phyloP scores from a whole-genome alignment of 92 coral and sea anemone genomes.

The Isaurus tuberculatus region DNA sequence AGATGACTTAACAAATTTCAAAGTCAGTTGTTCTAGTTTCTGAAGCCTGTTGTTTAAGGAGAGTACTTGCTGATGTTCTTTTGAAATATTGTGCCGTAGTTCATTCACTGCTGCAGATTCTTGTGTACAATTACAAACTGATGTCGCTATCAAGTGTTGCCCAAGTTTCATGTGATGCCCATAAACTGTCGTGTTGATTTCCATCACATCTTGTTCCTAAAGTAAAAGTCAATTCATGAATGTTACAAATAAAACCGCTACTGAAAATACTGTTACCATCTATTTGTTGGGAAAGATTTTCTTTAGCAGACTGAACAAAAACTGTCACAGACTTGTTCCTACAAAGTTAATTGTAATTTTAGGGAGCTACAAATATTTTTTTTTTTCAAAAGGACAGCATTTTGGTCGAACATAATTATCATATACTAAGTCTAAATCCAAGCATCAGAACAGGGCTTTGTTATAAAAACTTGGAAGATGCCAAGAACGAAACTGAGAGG shows the following conservation, averaged over 20 bases:
- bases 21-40: slow-evolving; percentile 16
- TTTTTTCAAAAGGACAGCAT: too few relatives aligned
- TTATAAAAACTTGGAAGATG: too few relatives aligned
- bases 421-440: too few relatives aligned
- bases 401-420: too few relatives aligned
- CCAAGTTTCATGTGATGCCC: slow-evolving; percentile 17
- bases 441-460: too few relatives aligned
- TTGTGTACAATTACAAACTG: slow-evolving; percentile 35
- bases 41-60: slow-evolving; percentile 4
- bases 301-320: too few relatives aligned
- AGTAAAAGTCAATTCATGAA: not conserved
- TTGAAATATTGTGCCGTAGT: slow-evolving; percentile 29
- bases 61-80: slow-evolving; percentile 18
- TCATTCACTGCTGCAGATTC: slow-evolving; percentile 13
- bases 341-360: too few relatives aligned
- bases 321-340: too few relatives aligned
- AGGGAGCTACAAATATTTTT: too few relatives aligned
- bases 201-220: slow-evolving; percentile 16
- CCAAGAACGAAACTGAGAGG: too few relatives aligned
- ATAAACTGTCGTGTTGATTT: slow-evolving; percentile 37
- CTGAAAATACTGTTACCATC: not conserved
- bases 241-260: not conserved
- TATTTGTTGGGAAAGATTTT: not conserved
- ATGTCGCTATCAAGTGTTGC: not conserved
- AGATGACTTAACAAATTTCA: slow-evolving; percentile 12